Base-by-base conservation (phyloP, 2,888 invertebrate species). In the Papilio elwesi region DNA sequence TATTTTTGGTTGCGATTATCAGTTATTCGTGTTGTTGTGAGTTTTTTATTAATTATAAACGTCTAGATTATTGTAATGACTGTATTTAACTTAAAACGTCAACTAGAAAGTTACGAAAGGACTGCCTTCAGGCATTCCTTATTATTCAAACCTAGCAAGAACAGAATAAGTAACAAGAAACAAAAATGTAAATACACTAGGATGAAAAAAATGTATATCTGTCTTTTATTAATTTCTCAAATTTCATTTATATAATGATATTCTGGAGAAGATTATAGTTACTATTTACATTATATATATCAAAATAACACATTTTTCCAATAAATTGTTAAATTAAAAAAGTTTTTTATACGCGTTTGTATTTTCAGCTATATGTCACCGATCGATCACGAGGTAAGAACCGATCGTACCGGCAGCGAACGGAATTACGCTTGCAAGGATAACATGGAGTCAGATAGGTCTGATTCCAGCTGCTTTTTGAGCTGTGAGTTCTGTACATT, bases 401-500 rank as follows among this genome's bases (percentile, higher is more conserved):
- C 81, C 71, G 85, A 85, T 71, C 80, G 80, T 70, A 80, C 80
- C 48, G 82, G 79, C 76, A 86, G 82, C 78, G 87, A 85, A 76
- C 82, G 85, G 83, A 86, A 74, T 76, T 81, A 79, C 81, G 87
- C 87, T 88, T 89, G 88, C 85, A 89, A 88, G 87, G 89, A 88
- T 76, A 84, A 84, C 76, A 81, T 81, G 78, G 87, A 84, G 83
- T 91, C 92, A 83, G 92, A 92, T 67, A 86, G 87, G 74, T 93
- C 93, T 84, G 93, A 91, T 78, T 92, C 93, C 81, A 93, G 93
- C 89, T 93, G 93, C 90, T 93, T 93, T 90, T 83, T 93, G 84
- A 93, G 93, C 89, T 93, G 93, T 93, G 91, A 93, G 93, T 93
- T 74, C 49, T 57, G 65, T 73, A 77, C 66, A 66, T 74, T 70